Conservation (phyloP, 2,888 invertebrate species). For the Acrocera orbiculus region DNA sequence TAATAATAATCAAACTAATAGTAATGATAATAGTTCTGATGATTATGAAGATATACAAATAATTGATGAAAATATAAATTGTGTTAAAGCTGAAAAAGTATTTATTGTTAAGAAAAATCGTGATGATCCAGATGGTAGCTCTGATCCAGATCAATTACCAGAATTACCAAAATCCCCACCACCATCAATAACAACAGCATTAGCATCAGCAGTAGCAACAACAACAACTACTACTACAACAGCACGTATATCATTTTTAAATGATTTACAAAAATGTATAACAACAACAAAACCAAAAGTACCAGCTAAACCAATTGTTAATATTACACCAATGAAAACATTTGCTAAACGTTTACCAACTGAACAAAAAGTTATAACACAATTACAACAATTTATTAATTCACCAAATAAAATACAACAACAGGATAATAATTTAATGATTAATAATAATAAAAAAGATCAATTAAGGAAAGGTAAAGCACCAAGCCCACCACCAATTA, state of each 20-base stretch:
- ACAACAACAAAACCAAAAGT: conserved; percentile 43
- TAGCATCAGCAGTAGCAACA: conserved; percentile 49
- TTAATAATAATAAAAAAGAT: conserved; percentile 28
- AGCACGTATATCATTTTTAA: conserved; percentile 51
- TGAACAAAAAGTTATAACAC: conserved; percentile 36
- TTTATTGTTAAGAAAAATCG: conserved; percentile 43
- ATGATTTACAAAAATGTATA: conserved; percentile 38
- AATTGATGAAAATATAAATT: not conserved
- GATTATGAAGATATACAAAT: conserved; percentile 29
- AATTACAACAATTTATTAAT: conserved; percentile 35
- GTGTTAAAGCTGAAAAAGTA: conserved; percentile 5
- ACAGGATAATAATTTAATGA: conserved; percentile 29
- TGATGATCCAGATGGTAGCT: conserved; percentile 74
- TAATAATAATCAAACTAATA: conserved; percentile 23
- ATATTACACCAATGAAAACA: conserved; percentile 36
- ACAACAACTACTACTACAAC: conserved; percentile 39
- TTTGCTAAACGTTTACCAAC: conserved; percentile 35
- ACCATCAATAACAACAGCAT: too few species aligned
- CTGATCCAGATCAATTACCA: conserved; percentile 61
- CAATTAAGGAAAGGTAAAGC: conserved; percentile 54
- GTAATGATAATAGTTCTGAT: conserved; percentile 26
- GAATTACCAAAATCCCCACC: conserved; percentile 52
- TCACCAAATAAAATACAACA: conserved; percentile 17
- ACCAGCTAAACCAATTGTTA: conserved; percentile 49
- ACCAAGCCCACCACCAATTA: conserved; percentile 46